phyloP scores from a whole-genome alignment of 2,797 vertebrate species.

The Alcedo atthis region DNA sequence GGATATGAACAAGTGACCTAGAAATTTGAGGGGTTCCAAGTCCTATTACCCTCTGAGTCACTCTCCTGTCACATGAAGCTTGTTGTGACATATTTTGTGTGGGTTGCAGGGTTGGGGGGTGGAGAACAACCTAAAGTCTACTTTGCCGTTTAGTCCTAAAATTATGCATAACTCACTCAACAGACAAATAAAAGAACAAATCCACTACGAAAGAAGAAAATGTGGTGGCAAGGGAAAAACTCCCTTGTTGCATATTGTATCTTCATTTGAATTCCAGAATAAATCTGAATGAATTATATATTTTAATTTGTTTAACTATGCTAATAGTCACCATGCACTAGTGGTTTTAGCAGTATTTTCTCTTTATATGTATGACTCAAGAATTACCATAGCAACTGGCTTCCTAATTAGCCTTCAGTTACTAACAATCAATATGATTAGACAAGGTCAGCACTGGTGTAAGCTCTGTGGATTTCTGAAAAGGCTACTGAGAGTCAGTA shows the following conservation, averaged over 20 bases:
- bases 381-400: conserved; percentile 80
- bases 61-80: not conserved
- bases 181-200: conserved; percentile 36
- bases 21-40: conserved; percentile 4
- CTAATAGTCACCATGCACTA: conserved; percentile 65
- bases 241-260: conserved; percentile 13
- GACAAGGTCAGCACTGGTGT: conserved; percentile 72
- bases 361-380: conserved; percentile 73
- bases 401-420: conserved; percentile 76
- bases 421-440: conserved; percentile 74
- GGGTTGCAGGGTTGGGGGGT: not conserved
- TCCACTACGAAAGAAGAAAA: not conserved
- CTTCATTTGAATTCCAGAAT: conserved; percentile 66
- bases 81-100: not conserved
- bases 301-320: conserved; percentile 72
- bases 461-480: conserved; percentile 43
- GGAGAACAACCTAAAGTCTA: not conserved
- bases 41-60: not conserved
- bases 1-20: conserved; percentile 35
- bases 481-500: conserved; percentile 1
- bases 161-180: not conserved
- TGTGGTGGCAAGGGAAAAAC: not conserved
- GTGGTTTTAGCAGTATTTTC: conserved; percentile 71
- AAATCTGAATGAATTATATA: conserved; percentile 75
- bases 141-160: conserved; percentile 11